A percentile compares a stretch with the other conserved stretches of the same genome.
Evolutionary conservation across 64 coral and sea anemone genomes (phyloP).

Genomic region (Pocillopora verrucosa): DNA sequence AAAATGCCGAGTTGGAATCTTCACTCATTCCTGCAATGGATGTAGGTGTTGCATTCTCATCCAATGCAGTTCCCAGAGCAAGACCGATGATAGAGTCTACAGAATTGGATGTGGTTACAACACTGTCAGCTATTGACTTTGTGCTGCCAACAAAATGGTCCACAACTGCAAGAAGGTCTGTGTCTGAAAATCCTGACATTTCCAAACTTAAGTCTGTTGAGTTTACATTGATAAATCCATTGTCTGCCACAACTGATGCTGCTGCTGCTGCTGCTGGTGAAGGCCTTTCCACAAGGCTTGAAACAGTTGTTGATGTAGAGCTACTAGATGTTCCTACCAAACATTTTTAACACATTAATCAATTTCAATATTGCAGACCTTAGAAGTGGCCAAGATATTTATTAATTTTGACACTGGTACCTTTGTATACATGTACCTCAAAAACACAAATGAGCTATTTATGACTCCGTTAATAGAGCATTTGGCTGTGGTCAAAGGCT

Average conservation of each 20-base stretch:
- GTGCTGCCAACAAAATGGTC: conserved; percentile 16
- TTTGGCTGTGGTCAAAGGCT: too few species aligned
- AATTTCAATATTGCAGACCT: too few species aligned
- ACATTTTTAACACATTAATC: background rate
- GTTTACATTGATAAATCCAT: background rate
- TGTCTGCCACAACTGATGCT: background rate
- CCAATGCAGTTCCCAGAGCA: conserved; percentile 21
- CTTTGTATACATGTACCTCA: too few species aligned
- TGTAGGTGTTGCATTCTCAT: background rate
- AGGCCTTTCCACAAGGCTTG: background rate
- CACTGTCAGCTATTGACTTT: conserved; percentile 7
- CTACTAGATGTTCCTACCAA: background rate
- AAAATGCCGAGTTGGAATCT: background rate
- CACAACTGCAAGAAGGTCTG: conserved; percentile 38
- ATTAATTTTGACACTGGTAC: too few species aligned
- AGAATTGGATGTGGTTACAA: conserved; percentile 25
- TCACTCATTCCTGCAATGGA: conserved; percentile 3
- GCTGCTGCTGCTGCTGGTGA: background rate
- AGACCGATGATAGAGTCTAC: conserved; percentile 44
- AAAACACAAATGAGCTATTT: too few species aligned
- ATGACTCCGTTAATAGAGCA: too few species aligned
- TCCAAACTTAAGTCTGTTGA: background rate
- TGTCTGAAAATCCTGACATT: conserved; percentile 9
- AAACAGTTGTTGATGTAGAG: background rate
- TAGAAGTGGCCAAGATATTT: too few species aligned